These are phyloP conservation scores for Cervus canadensis DNA, from an alignment of 2,113 vertebrate genomes.

Conservation along the genomic window DNA sequence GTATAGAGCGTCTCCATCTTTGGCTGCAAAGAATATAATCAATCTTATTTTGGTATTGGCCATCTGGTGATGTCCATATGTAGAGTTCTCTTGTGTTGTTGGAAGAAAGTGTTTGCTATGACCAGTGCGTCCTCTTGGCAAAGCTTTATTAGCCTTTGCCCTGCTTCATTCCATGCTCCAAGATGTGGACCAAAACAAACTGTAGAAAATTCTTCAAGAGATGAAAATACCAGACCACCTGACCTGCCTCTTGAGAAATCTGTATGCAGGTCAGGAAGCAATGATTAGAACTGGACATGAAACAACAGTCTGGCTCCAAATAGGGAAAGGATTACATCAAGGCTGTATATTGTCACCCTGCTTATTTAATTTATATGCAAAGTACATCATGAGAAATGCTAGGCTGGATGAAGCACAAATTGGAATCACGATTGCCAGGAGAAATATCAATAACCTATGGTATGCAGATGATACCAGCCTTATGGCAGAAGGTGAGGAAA, in stretches of 20 bases:
- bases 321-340: background rate
- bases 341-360: background rate
- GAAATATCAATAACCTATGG: background rate
- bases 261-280: background rate
- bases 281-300: background rate
- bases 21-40: background rate
- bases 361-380: background rate
- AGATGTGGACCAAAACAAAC: background rate
- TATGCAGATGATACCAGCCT: background rate
- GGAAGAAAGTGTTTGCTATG: background rate
- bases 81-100: background rate
- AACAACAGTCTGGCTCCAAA: background rate
- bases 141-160: background rate
- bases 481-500: background rate
- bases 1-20: background rate
- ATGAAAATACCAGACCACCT: background rate
- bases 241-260: background rate
- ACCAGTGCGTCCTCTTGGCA: background rate
- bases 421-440: fast-evolving
- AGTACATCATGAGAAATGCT: background rate
- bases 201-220: background rate
- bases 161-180: background rate
- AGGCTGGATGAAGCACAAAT: background rate
- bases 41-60: background rate
- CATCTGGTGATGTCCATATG: background rate